These are phyloP conservation scores for Sylvietta virens DNA, from an alignment of 2,113 vertebrate species.

Conservation along the genomic window DNA sequence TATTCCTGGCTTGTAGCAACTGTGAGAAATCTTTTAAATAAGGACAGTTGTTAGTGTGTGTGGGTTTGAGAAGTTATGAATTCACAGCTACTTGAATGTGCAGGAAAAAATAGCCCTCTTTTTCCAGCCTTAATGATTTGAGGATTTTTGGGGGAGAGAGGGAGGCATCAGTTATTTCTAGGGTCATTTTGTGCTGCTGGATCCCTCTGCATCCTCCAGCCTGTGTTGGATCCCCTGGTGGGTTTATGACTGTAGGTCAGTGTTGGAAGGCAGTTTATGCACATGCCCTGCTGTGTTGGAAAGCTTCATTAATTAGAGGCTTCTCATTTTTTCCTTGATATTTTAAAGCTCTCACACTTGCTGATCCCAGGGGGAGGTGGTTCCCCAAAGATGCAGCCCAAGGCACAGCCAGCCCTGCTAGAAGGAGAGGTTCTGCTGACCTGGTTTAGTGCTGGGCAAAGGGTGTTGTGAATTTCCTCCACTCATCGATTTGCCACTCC, in stretches of 20 bases:
- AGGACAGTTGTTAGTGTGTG: not conserved
- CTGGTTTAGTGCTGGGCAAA: not conserved
- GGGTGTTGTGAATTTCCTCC: not conserved
- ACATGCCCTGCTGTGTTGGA: not conserved
- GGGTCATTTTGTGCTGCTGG: accelerated
- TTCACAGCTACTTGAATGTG: not conserved
- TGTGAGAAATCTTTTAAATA: not conserved
- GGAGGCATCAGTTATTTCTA: not conserved
- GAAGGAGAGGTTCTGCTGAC: not conserved
- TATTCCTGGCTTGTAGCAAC: not conserved
- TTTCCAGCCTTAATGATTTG: not conserved
- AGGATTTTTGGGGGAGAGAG: not conserved
- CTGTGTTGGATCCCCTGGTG: accelerated
- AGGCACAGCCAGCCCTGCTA: not conserved
- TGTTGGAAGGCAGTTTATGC: not conserved
- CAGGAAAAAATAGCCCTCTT: not conserved
- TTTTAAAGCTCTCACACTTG: not conserved
- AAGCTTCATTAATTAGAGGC: not conserved
- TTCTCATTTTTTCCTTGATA: not conserved
- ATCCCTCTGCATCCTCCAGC: not conserved
- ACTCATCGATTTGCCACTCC: not conserved
- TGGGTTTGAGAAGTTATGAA: not conserved
- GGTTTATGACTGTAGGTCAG: not conserved
- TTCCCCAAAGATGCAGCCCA: not conserved
- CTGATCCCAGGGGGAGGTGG: not conserved